These are phyloP conservation scores for Harlomillsia oculata DNA, from an alignment of 1,140 invertebrate species.

Conservation along the genomic window DNA sequence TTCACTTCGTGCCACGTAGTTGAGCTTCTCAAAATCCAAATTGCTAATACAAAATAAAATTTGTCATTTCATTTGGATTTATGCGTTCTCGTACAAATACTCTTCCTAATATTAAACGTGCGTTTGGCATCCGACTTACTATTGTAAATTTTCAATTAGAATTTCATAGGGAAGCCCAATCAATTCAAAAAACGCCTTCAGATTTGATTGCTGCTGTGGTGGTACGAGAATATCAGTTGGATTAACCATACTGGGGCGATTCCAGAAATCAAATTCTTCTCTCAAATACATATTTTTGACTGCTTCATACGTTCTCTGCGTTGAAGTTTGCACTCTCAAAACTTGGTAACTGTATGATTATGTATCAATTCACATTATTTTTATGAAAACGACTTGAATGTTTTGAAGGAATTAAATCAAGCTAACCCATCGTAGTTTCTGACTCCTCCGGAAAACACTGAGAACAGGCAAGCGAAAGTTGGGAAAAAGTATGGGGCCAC, in stretches of 20 bases:
- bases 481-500: slow-evolving; percentile 18
- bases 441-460: slow-evolving; percentile 11
- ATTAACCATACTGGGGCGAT: slow-evolving; percentile 8
- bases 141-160: slow-evolving; percentile 23
- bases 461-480: slow-evolving; percentile 21
- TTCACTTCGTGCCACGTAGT: slow-evolving; percentile 10
- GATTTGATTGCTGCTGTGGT: slow-evolving; percentile 8
- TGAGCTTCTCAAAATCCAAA: slow-evolving; percentile 25
- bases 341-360: slow-evolving; percentile 28
- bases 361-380: background rate
- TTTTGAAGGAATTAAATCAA: background rate
- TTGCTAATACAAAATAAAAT: slow-evolving; percentile 5
- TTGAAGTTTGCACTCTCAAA: slow-evolving; percentile 20
- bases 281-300: slow-evolving; percentile 26
- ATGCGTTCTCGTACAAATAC: background rate
- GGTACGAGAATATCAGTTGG: slow-evolving; percentile 26
- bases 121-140: slow-evolving; percentile 14
- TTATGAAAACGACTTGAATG: background rate
- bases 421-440: slow-evolving; percentile 26
- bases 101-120: background rate
- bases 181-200: slow-evolving; percentile 18
- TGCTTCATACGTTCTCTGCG: slow-evolving; percentile 6
- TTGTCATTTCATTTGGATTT: background rate
- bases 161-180: slow-evolving; percentile 22
- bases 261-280: slow-evolving; percentile 33